Percentiles rank a stretch among this genome's conserved stretches.
phyloP scores from a whole-genome alignment of 2,797 vertebrate genomes.

The Enteromius treurensis region DNA sequence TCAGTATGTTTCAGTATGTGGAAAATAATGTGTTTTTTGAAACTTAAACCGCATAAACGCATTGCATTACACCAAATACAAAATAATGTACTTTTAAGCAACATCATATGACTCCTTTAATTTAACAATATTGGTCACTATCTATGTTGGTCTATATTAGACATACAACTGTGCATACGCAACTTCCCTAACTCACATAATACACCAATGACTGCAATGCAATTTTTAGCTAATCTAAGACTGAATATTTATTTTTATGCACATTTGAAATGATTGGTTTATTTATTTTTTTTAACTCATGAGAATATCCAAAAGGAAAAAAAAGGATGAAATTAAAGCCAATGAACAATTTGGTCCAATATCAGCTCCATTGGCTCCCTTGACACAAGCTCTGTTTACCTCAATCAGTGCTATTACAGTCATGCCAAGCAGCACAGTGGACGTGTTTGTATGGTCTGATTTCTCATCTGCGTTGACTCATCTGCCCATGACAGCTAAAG shows the following conservation, averaged over 20 bases:
- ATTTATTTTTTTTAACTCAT: not conserved
- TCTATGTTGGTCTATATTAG: not conserved
- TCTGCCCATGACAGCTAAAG: conserved; percentile 77
- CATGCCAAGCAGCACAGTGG: conserved; percentile 8
- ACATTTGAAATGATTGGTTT: not conserved
- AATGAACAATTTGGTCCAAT: conserved; percentile 10
- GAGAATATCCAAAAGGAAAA: not conserved
- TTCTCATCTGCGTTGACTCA: conserved; percentile 61
- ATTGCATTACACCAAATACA: no score
- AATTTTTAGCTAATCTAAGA: not conserved
- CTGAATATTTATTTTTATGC: not conserved
- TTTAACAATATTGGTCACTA: not conserved
- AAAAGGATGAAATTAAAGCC: not conserved
- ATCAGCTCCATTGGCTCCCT: not conserved
- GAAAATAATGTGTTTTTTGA: no score
- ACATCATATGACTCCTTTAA: not conserved
- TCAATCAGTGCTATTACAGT: conserved; percentile 25
- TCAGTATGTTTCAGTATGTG: no score
- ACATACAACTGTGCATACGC: not conserved
- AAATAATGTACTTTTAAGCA: no score
- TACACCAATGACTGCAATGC: not conserved
- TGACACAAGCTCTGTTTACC: conserved; percentile 9
- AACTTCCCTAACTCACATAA: not conserved
- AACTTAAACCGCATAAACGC: no score
- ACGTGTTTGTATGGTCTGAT: conserved; percentile 31